Percentiles rank a stretch among this genome's conserved stretches.
Evolutionary conservation across 2,888 invertebrate genomes (phyloP).

Genomic region (Agriopis marginaria): DNA sequence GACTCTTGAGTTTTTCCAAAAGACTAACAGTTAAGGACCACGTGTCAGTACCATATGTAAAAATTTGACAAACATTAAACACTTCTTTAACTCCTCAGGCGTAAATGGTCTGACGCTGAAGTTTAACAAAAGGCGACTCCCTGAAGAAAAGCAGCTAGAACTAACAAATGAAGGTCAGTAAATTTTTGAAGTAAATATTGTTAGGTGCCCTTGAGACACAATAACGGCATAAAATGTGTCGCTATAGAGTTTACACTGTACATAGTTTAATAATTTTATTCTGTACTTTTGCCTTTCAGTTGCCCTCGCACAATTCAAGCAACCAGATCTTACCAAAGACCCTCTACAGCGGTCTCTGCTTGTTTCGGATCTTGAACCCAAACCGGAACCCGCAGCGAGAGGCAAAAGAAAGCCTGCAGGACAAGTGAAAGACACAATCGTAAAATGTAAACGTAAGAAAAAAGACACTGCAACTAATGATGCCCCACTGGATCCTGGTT

Average conservation of each 20-base stretch:
- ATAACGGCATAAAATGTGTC: too few species aligned
- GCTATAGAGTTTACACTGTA: too few species aligned
- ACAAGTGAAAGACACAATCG: conserved; percentile 1
- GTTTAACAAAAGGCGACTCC: conserved; percentile 32
- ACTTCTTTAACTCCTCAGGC: conserved; percentile 27
- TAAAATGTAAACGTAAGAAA: neutral
- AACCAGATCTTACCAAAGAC: conserved; percentile 4
- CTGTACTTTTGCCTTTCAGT: conserved; percentile 47
- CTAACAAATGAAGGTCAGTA: conserved; percentile 63
- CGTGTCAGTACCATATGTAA: too few species aligned
- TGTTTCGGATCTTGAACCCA: neutral
- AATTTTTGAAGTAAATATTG: neutral
- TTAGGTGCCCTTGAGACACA: neutral
- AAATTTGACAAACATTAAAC: neutral
- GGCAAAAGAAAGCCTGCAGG: conserved; percentile 8
- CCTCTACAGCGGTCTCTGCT: neutral
- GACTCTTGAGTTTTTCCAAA: too few species aligned
- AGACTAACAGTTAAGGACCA: too few species aligned
- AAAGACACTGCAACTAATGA: neutral
- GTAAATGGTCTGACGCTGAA: conserved; percentile 13
- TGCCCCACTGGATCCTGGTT: neutral
- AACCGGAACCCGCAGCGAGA: neutral
- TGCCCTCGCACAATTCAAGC: conserved; percentile 50
- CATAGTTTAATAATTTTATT: too few species aligned
- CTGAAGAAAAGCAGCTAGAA: conserved; percentile 48